Conservation (phyloP, 2,888 invertebrate species). For the Gandaritis pyraliata region DNA sequence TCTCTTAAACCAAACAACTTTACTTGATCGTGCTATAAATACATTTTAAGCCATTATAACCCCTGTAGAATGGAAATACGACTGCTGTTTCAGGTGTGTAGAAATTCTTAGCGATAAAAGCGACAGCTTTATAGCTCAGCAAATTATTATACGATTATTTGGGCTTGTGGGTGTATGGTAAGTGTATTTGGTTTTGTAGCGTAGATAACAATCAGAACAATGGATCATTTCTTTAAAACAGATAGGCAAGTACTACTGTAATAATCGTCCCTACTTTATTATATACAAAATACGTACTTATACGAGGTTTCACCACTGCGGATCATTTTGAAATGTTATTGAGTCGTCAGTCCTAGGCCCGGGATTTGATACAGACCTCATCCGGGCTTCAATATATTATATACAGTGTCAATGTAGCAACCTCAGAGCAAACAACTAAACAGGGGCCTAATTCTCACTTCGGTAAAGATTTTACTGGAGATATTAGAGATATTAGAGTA, state of each 20-base stretch:
- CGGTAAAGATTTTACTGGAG: too few relatives aligned
- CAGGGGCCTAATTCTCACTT: too few relatives aligned
- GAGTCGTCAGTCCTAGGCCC: too few relatives aligned
- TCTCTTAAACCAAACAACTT: constrained; percentile 27
- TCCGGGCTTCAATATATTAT: too few relatives aligned
- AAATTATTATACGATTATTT: constrained; percentile 32
- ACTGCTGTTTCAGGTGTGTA: background rate
- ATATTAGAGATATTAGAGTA: too few relatives aligned
- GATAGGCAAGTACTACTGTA: background rate
- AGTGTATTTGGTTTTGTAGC: background rate
- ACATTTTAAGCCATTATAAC: constrained; percentile 9
- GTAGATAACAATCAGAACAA: background rate
- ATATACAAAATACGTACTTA: too few relatives aligned
- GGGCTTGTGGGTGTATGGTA: constrained; percentile 5
- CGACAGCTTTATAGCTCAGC: constrained; percentile 33
- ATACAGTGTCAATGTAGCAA: too few relatives aligned
- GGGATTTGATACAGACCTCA: too few relatives aligned
- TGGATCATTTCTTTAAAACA: background rate
- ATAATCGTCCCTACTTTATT: too few relatives aligned
- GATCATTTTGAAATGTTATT: too few relatives aligned
- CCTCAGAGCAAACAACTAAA: too few relatives aligned
- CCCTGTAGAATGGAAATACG: constrained; percentile 18
- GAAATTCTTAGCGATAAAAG: constrained; percentile 18
- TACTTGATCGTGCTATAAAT: constrained; percentile 3
- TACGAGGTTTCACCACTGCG: too few relatives aligned